phyloP scores from a whole-genome alignment of 1,140 invertebrate genomes.

The Asobara japonica region DNA sequence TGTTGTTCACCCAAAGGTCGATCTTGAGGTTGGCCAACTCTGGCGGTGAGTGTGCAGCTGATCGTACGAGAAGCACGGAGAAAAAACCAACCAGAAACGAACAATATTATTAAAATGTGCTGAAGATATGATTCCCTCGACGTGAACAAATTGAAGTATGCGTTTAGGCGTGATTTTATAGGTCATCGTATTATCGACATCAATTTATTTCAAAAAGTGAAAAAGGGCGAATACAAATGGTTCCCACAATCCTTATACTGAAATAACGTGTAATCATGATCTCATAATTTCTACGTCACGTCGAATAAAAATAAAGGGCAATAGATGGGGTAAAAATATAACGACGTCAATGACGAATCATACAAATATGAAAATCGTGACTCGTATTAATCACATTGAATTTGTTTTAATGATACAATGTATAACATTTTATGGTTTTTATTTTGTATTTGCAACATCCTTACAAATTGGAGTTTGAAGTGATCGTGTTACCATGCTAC shows the following conservation, averaged over 20 bases:
- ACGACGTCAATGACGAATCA: background rate
- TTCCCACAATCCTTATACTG: conserved; percentile 14
- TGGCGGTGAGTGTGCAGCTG: conserved; percentile 30
- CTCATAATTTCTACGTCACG: background rate
- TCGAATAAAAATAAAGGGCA: background rate
- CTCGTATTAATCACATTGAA: conserved; percentile 19
- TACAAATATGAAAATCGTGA: conserved; percentile 23
- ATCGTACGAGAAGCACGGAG: conserved; percentile 20
- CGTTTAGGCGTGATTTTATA: background rate
- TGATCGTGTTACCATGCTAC: conserved; percentile 3
- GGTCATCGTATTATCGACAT: background rate
- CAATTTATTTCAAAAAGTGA: background rate
- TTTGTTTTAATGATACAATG: background rate
- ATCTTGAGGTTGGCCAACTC: conserved; percentile 47
- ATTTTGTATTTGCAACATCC: background rate
- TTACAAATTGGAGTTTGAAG: conserved; percentile 19
- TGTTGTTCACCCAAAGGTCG: conserved; percentile 46
- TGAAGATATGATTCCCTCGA: background rate
- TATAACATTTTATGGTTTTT: conserved; percentile 2
- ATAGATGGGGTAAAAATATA: no score
- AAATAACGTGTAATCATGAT: conserved; percentile 7
- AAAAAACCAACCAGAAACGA: background rate
- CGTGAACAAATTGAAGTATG: background rate
- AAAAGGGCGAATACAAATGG: conserved; percentile 12
- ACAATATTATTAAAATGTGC: background rate